Evolutionary conservation across 2,113 vertebrate species (phyloP).

Genomic region (Enhydra lutris): DNA sequence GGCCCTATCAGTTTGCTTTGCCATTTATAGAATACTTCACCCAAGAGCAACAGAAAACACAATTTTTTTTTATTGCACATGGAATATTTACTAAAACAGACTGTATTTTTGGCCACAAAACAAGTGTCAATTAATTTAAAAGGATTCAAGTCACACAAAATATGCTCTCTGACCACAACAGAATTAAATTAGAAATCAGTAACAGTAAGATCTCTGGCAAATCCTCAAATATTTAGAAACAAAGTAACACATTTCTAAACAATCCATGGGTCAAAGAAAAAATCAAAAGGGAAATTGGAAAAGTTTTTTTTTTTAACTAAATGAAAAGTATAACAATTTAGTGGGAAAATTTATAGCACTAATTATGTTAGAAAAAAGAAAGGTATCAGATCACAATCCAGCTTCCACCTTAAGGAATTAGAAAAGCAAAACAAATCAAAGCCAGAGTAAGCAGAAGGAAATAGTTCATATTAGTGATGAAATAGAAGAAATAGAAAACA

Average conservation of each 20-base stretch:
- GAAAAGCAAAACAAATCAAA: background rate
- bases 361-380: background rate
- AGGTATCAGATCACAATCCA: background rate
- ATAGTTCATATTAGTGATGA: background rate
- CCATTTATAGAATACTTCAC: background rate
- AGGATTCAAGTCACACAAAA: conserved; percentile 21
- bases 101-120: conserved; percentile 4
- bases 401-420: background rate
- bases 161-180: background rate
- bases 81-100: background rate
- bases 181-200: conserved; percentile 39
- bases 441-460: conserved; percentile 5
- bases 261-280: background rate
- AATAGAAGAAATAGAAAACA: conserved; percentile 11
- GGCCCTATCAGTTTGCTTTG: background rate
- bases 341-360: background rate
- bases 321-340: conserved; percentile 14
- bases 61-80: background rate
- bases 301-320: conserved; percentile 29
- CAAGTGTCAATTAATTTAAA: conserved; percentile 5
- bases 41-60: background rate
- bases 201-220: conserved; percentile 22
- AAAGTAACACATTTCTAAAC: conserved; percentile 32
- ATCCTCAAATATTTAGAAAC: conserved; percentile 38
- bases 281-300: background rate